Evolutionary conservation across 2,797 vertebrate genomes (phyloP).

Genomic region (Gorsachius magnificus): DNA sequence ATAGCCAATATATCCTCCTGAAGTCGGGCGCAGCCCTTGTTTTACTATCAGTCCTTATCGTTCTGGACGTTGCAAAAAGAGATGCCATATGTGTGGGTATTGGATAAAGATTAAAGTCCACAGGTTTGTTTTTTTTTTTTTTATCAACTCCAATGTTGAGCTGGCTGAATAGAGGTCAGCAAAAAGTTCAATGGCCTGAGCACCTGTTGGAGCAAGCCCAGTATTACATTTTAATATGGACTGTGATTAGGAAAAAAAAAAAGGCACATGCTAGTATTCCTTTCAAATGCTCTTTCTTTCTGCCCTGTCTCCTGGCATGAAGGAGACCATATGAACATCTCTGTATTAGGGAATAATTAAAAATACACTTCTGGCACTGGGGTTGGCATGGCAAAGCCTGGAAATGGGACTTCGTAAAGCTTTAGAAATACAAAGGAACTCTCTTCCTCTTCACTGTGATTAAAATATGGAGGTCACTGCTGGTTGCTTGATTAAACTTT

Average conservation of each 20-base stretch:
- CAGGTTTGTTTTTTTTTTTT: neutral
- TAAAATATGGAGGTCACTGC: neutral
- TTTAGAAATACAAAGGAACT: neutral
- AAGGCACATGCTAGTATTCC: neutral
- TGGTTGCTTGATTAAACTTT: neutral
- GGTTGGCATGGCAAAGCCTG: neutral
- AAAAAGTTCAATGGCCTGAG: accelerated
- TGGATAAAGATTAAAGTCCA: neutral
- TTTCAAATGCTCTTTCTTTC: neutral
- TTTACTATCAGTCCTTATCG: neutral
- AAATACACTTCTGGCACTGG: accelerated
- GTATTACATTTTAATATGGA: neutral
- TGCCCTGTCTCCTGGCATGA: neutral
- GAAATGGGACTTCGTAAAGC: neutral
- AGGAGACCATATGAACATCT: neutral
- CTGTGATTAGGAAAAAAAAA: neutral
- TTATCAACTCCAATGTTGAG: accelerated
- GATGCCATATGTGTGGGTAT: neutral
- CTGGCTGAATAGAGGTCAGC: neutral
- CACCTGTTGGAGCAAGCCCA: neutral
- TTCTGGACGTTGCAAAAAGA: neutral
- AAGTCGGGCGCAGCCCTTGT: neutral
- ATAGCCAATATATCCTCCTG: neutral
- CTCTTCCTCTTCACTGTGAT: neutral
- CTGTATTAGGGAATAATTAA: neutral